These are phyloP conservation scores for Oceanodroma tethys DNA, from an alignment of 2,113 vertebrate genomes.

Conservation along the genomic window DNA sequence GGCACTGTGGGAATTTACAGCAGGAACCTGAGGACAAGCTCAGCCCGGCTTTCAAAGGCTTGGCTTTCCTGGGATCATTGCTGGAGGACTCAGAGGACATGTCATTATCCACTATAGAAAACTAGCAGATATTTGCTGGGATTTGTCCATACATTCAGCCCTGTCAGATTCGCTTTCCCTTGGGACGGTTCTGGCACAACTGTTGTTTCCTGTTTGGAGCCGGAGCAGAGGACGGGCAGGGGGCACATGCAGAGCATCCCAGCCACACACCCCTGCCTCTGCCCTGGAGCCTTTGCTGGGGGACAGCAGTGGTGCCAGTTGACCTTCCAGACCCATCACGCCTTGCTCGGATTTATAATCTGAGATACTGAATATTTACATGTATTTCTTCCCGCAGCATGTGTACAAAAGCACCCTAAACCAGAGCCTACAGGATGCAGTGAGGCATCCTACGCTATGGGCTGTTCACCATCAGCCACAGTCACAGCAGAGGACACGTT, in stretches of 20 bases:
- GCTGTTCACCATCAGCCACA: neutral
- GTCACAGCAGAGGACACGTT: neutral
- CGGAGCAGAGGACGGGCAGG: accelerated
- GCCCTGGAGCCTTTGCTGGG: neutral
- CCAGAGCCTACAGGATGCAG: accelerated
- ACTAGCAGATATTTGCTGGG: neutral
- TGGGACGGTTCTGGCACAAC: neutral
- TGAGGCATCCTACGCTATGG: accelerated
- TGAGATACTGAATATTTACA: neutral
- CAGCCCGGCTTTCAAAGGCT: neutral
- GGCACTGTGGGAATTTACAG: neutral
- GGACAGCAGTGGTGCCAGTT: neutral
- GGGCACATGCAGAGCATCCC: neutral
- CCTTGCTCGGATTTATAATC: neutral
- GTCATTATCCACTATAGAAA: neutral
- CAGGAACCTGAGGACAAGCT: neutral
- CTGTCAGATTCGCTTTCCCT: neutral
- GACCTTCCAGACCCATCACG: neutral
- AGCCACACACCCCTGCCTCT: neutral
- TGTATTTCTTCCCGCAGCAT: neutral
- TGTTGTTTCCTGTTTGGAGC: neutral
- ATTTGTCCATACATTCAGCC: neutral
- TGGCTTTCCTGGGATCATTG: neutral
- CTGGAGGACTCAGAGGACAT: neutral
- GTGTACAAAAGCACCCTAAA: neutral